Evolutionary conservation across 2,113 vertebrate genomes (phyloP).

Genomic region (pig (Sus scrofa)): DNA sequence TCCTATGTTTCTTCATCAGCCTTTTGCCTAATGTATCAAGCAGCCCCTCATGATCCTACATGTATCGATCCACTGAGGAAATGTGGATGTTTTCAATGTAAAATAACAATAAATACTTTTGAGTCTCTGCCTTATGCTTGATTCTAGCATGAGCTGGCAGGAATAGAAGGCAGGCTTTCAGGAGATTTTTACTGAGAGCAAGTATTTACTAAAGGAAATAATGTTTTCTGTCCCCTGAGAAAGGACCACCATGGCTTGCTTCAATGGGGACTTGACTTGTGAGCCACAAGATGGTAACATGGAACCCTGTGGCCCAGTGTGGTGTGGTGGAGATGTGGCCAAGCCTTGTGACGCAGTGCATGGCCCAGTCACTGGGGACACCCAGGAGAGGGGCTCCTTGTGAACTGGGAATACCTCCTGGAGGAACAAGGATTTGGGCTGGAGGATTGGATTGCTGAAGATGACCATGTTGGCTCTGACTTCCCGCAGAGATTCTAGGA

Average conservation of each 20-base stretch:
- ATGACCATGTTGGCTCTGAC: not conserved
- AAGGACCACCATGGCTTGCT: not conserved
- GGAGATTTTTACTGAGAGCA: not conserved
- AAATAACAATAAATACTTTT: not conserved
- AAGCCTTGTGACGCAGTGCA: no score
- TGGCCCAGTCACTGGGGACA: no score
- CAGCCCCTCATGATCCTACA: not conserved
- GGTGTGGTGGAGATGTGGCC: not conserved
- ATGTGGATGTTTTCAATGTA: not conserved
- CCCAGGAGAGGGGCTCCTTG: no score
- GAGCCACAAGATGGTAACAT: not conserved
- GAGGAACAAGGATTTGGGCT: not conserved
- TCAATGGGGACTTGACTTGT: not conserved
- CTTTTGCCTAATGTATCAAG: not conserved
- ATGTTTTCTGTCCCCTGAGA: not conserved
- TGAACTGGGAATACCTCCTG: not conserved
- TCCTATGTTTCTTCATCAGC: not conserved
- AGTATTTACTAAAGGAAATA: not conserved
- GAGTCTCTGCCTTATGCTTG: not conserved
- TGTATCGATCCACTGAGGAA: not conserved
- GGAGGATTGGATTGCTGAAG: not conserved
- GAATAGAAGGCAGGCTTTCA: not conserved
- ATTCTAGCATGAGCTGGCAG: not conserved
- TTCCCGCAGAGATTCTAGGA: not conserved
- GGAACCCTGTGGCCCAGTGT: not conserved